Evolutionary conservation across 2,113 vertebrate species (phyloP), one percentile per base, ranked within the genome.

Genomic region (Podocnemis expansa): DNA sequence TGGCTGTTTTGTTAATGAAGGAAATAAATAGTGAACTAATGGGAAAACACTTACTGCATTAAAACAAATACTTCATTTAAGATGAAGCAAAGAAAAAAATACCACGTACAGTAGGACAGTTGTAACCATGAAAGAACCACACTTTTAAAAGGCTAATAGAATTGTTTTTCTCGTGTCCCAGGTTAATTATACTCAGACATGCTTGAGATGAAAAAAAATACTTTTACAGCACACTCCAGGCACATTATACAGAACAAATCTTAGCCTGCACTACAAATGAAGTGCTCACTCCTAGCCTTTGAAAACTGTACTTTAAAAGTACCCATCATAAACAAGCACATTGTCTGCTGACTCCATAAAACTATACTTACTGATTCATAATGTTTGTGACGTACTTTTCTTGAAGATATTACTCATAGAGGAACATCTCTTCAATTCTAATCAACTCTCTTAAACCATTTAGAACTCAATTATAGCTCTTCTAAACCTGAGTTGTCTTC

Each of bases 171-270:
- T 97, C 87, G 12, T 93, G 93, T 94, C 95, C 95, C 97, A 94
- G 96, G 97, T 98, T 98, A 97, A 98, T 98, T 98, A 97, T 96
- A 89, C 96, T 93, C 92, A 97, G 96, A 98, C 97, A 95, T 85
- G 43, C 96, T 98, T 97, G 97, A 97, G 96, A 97, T 97, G 94
- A 94, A 95, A 31, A 83, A 93, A 97, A 97, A 96, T 90, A 95
- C 92, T 97, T 97, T 96, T 97, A 97, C 95, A 94, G 89, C 93
- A 91, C 91, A 88, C 93, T 96, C 95, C 95, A 87, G 82, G 96
- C 94, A 90, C 92, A 90, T 94, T 97, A 80, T 91, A 80, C 87
- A 85, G 93, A 89, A 87, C 38, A 92, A 95, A 87, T 75, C 88
- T 98, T 89, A 93, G 90, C 83, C 89, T 95, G 96, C 90, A 43